phyloP scores from a whole-genome alignment of 2,113 vertebrate genomes.

The Ranitomeya variabilis region DNA sequence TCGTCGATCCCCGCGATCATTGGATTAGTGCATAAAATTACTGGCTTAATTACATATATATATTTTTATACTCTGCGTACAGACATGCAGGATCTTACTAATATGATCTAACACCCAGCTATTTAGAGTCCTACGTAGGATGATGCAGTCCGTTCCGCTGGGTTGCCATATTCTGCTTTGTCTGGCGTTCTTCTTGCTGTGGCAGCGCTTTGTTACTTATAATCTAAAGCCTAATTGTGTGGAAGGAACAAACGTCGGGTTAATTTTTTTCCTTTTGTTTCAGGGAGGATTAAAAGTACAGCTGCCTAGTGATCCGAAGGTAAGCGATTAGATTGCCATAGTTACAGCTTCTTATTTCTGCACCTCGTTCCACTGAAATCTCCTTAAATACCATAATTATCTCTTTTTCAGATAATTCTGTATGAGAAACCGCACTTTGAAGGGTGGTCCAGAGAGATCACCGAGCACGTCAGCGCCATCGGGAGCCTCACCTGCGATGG shows the following conservation, averaged over 20 bases:
- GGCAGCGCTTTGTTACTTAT: conserved; percentile 12
- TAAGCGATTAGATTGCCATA: conserved; percentile 62
- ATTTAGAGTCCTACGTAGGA: not conserved
- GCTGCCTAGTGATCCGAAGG: conserved; percentile 79
- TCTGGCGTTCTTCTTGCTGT: not conserved
- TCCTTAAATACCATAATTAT: not conserved
- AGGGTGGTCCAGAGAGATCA: conserved; percentile 75
- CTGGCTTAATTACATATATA: not conserved
- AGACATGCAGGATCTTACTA: not conserved
- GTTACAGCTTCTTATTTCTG: not conserved
- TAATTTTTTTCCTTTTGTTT: conserved; percentile 57
- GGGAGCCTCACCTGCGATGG: conserved; percentile 33
- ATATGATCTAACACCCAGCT: not conserved
- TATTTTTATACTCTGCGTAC: not conserved
- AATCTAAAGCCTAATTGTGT: conserved; percentile 26
- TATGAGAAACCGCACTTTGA: conserved; percentile 76
- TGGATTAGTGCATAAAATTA: not conserved
- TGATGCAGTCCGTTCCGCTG: not conserved
- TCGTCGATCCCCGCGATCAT: not conserved
- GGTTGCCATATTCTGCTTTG: not conserved
- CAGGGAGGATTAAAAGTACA: conserved; percentile 82
- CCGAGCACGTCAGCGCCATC: conserved; percentile 68
- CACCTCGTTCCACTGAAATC: not conserved
- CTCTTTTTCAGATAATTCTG: conserved; percentile 76
- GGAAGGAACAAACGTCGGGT: conserved; percentile 37